Base-by-base conservation (phyloP, 2,888 invertebrate genomes). In the Thymelicus sylvestris region DNA sequence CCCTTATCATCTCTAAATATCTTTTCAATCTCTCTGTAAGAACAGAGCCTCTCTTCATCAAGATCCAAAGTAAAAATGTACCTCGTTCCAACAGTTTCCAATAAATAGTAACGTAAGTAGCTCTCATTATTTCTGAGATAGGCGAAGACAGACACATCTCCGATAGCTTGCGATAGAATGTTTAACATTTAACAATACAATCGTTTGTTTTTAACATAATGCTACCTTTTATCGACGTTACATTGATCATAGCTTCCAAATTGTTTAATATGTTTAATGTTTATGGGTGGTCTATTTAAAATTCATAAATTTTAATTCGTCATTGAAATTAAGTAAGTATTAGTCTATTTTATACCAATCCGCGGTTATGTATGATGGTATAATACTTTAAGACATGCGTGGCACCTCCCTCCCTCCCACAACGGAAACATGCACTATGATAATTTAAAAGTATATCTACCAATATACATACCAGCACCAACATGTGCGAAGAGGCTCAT, bases 71-170 rank as follows among this genome's bases (percentile, higher is more conserved):
- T 50, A 39, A 62, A 67, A 60, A 67, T 50, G 39, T 12, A 59
- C 2, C 15, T 38, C 19, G 47, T 12, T 7, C 47, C 59, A 38
- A 50, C 15, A 31, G 31, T 47, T 24, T 61, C 61, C 67, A 67
- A 67, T 67, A 67, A 67, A 67, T 67, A 67, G 15, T 52, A 60
- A 61, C 52, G 61, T 67, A 61, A 41, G 24, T 61, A 44, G 44
- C 48, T 59, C 59, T 50, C 52, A 48, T 52, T 63, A 63, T 13
- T 63, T 50, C 63, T 38, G 13, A 63, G 64, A 65, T 65, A 65
- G 19, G 48, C 12, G 41, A 67, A 67, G 67, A 67, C 67, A 67
- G 48, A 67, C 61, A 50, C 19, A 61, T 24, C 39, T 2, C 6
- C 48, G 67, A 67, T 67, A 67, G 50, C 6, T 8, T 2, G 19